These are phyloP conservation scores for Eubasilissa regina DNA, from an alignment of 1,140 invertebrate species.

Conservation along the genomic window DNA sequence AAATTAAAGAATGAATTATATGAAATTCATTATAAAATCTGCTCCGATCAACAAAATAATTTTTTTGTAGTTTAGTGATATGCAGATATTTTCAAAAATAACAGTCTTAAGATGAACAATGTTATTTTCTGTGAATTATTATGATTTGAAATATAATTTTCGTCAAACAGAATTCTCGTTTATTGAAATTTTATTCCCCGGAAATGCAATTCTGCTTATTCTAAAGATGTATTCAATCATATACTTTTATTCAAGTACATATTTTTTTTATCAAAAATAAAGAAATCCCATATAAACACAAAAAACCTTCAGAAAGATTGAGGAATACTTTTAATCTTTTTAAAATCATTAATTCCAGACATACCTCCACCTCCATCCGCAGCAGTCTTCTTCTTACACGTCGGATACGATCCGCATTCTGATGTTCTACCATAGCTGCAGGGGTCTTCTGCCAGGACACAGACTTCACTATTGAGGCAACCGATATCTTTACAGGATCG, in stretches of 20 bases:
- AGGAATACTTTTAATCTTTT: background rate
- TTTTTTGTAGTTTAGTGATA: too few species aligned
- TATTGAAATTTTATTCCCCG: background rate
- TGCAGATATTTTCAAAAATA: too few species aligned
- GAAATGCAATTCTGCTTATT: too few species aligned
- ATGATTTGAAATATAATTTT: background rate
- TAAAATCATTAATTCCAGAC: too few species aligned
- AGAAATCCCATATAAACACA: too few species aligned
- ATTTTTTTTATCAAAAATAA: too few species aligned
- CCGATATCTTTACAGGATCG: constrained; percentile 83
- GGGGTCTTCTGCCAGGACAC: constrained; percentile 81
- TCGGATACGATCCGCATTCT: constrained; percentile 79
- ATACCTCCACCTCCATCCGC: constrained; percentile 64
- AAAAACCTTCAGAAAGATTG: too few species aligned
- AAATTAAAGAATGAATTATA: too few species aligned
- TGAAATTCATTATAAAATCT: too few species aligned
- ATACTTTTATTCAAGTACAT: too few species aligned
- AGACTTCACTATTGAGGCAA: constrained; percentile 79
- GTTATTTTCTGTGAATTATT: background rate
- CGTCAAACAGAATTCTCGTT: background rate
- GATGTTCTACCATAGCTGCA: constrained; percentile 73
- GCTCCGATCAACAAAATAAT: too few species aligned
- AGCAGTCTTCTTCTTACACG: constrained; percentile 75
- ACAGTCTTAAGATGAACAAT: too few species aligned
- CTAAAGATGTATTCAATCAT: background rate